A percentile compares a stretch with the other conserved stretches of the same genome.
These are phyloP conservation scores for Orestias chungarensis DNA, from an alignment of 2,797 vertebrate species.

Conservation along the genomic window DNA sequence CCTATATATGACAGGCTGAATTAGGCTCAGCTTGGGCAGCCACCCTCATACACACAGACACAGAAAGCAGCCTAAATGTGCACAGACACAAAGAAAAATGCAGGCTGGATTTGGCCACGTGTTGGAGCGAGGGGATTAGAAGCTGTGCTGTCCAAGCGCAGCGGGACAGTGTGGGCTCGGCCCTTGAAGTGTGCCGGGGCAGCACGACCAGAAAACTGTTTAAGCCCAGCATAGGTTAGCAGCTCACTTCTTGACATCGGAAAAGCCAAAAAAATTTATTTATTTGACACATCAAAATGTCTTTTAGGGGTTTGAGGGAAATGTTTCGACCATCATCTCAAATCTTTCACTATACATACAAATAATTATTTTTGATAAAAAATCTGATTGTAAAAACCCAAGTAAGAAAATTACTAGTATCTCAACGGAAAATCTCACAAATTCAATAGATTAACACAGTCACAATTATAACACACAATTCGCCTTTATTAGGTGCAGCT, in stretches of 20 bases:
- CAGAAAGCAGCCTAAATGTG: constrained; percentile 35
- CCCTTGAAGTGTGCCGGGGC: constrained; percentile 4
- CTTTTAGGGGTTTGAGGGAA: not conserved
- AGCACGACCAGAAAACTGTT: constrained; percentile 15
- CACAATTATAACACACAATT: not conserved
- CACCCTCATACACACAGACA: constrained; percentile 57
- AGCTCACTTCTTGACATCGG: constrained; percentile 27
- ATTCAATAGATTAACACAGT: not conserved
- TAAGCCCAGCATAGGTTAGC: constrained; percentile 12
- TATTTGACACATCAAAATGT: not conserved
- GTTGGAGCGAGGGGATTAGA: constrained; percentile 49
- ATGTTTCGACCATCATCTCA: not conserved
- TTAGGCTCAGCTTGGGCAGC: constrained; percentile 84
- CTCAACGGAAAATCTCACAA: not conserved
- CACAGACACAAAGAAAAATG: constrained; percentile 25
- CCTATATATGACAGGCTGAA: constrained; percentile 90
- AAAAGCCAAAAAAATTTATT: constrained; percentile 4
- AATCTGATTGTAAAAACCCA: not conserved
- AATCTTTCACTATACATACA: not conserved
- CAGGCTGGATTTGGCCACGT: constrained; percentile 61
- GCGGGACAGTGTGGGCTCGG: constrained; percentile 33
- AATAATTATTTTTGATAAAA: not conserved
- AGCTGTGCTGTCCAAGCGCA: constrained; percentile 62
- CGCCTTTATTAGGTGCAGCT: not conserved
- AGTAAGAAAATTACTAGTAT: not conserved